A percentile compares a stretch with the other conserved stretches of the same genome.
These are phyloP conservation scores for Adela reaumurella DNA, from an alignment of 2,888 invertebrate genomes.

Conservation along the genomic window DNA sequence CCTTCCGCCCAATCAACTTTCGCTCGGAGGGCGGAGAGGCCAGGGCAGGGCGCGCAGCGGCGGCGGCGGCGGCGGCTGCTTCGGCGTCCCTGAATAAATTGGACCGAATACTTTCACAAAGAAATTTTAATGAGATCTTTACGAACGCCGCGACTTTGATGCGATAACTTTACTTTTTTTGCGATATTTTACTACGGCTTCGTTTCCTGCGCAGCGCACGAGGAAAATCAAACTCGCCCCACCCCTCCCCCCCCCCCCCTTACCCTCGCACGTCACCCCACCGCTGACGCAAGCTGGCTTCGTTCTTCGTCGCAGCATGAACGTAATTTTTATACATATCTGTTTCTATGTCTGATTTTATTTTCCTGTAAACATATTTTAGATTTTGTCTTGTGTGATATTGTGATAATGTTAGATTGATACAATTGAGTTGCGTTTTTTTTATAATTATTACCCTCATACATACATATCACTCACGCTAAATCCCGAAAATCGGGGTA, in stretches of 20 bases:
- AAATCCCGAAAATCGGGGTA: too few species aligned
- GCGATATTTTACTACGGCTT: slow-evolving; percentile 38
- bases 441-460: too few species aligned
- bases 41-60: too few species aligned
- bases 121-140: slow-evolving; percentile 53
- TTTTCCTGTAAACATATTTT: too few species aligned
- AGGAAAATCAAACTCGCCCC: not conserved
- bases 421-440: too few species aligned
- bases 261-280: not conserved
- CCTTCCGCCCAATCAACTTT: slow-evolving; percentile 19
- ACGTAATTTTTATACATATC: too few species aligned
- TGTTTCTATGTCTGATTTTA: too few species aligned
- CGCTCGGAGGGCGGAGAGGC: not conserved
- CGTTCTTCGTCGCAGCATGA: too few species aligned
- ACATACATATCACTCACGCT: too few species aligned
- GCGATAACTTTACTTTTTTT: slow-evolving; percentile 43
- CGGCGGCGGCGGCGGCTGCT: not conserved
- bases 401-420: too few species aligned
- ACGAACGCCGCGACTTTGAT: slow-evolving; percentile 42
- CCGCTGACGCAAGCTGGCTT: too few species aligned
- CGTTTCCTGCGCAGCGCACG: slow-evolving; percentile 3
- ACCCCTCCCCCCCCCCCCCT: not conserved
- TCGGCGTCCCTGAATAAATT: slow-evolving; percentile 32
- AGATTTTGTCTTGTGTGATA: too few species aligned
- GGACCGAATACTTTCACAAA: slow-evolving; percentile 44